phyloP scores from a whole-genome alignment of 1,140 invertebrate genomes.

The Leucophenga varia region DNA sequence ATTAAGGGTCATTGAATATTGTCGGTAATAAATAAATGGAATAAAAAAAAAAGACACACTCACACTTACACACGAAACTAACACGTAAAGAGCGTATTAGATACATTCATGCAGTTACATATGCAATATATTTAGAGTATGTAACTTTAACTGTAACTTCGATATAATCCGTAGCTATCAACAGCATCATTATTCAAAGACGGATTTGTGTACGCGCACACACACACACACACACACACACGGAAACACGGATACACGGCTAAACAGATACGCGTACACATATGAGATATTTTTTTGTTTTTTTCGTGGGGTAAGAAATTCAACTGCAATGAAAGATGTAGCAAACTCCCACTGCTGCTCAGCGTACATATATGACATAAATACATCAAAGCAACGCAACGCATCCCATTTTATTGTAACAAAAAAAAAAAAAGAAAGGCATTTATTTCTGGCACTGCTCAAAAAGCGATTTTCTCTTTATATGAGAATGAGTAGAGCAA shows the following conservation, averaged over 20 bases:
- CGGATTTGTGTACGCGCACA: constrained; percentile 33
- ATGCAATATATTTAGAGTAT: too few species aligned
- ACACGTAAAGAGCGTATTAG: constrained; percentile 3
- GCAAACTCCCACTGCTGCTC: too few species aligned
- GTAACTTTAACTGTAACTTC: constrained; percentile 8
- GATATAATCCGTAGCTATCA: constrained; percentile 44
- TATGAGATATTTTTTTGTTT: constrained; percentile 1
- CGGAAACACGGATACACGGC: constrained; percentile 3
- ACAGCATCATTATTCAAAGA: constrained; percentile 52
- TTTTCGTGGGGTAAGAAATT: too few species aligned
- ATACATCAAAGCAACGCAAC: constrained; percentile 49
- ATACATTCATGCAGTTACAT: too few species aligned
- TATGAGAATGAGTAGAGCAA: too few species aligned
- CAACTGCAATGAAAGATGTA: constrained; percentile 1
- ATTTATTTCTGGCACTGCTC: constrained; percentile 23
- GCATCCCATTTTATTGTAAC: constrained; percentile 7
- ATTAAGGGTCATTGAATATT: constrained; percentile 54
- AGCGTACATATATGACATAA: too few species aligned
- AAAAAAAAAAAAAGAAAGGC: too few species aligned
- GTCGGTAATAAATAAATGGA: constrained; percentile 52
- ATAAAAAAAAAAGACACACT: constrained; percentile 6
- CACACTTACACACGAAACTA: constrained; percentile 9
- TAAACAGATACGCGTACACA: constrained; percentile 5
- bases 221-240: constrained; percentile 6
- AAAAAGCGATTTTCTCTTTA: constrained; percentile 34